Base-by-base conservation (phyloP, 2,797 vertebrate species). In the Alcedo quadribrachys region DNA sequence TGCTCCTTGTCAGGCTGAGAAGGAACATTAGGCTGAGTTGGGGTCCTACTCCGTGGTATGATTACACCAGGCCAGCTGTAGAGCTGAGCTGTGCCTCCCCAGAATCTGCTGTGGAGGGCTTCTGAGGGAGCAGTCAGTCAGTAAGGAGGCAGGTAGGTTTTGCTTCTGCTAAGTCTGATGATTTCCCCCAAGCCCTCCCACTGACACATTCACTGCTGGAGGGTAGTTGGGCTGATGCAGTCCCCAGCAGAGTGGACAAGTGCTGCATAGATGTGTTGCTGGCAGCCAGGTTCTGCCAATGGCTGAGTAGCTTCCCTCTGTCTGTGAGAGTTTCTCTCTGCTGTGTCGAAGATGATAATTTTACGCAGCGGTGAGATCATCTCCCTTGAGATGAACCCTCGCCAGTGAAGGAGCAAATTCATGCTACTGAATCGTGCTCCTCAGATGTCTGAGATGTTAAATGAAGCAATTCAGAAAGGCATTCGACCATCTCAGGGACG, bases 241-340 rank as follows among this genome's bases (percentile, higher is more conserved):
- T 53, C 51, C 28, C 8, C 28, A 30, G 28, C 51, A 53, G 51
- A 53, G 51, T 11, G 28, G 28, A 30, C 51, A 30, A 30, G 74
- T 4, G 2, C 8, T 2, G 1, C 7, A 7, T 0, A 0, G 0
- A 4, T 8, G 16, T 51, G 66, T 30, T 76, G 67, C 24, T 18
- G 65, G 81, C 53, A 42, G 18, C 24, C 37, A 74, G 67, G 3
- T 50, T 50, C 66, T 37, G 6, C 20, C 54, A 15, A 0, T 19
- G 16, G 25, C 0, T 0, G 54, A 81, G 65, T 1, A 57, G 67
- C 76, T 81, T 60, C 5, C 0, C 54, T 80, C 58, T 45, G 69
- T 57, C 53, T 4, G 1, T 0, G 2, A 24, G 42, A 42, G 53
- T 43, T 74, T 70, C 28, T 57, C 32, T 70, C 62, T 60, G 20